phyloP scores from a whole-genome alignment of 1,140 invertebrate species.

The Plectrocnemia conspersa region DNA sequence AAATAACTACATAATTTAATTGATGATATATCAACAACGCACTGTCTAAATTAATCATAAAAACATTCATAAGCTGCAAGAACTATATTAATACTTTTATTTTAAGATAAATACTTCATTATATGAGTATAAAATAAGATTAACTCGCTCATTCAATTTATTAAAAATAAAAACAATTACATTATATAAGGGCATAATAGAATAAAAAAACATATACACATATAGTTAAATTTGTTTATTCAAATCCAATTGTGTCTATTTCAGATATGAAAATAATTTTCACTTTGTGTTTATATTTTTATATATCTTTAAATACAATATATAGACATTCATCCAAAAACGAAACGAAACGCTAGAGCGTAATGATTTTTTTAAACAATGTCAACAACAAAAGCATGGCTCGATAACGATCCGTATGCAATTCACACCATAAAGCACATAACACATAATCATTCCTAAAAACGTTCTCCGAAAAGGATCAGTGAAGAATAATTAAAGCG shows the following conservation, averaged over 20 bases:
- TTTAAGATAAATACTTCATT: no score
- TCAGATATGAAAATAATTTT: constrained; percentile 29
- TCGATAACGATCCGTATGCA: background rate
- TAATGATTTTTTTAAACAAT: background rate
- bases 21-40: no score
- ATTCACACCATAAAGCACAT: background rate
- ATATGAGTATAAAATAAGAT: no score
- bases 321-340: background rate
- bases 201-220: constrained; percentile 10
- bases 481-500: constrained; percentile 8
- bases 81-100: no score
- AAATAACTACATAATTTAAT: no score
- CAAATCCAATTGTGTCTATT: constrained; percentile 28
- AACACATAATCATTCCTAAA: background rate
- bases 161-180: no score
- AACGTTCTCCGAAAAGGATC: background rate
- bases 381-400: constrained; percentile 15
- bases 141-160: no score
- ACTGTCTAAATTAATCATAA: no score
- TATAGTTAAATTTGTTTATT: constrained; percentile 30
- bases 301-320: constrained; percentile 14
- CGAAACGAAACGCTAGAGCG: background rate
- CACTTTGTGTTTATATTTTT: constrained; percentile 12
- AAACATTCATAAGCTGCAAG: no score
- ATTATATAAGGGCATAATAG: no score